Percentiles rank a stretch among this genome's conserved stretches.
Conservation (phyloP, 2,113 vertebrate genomes). For the Pholis gunnellus region DNA sequence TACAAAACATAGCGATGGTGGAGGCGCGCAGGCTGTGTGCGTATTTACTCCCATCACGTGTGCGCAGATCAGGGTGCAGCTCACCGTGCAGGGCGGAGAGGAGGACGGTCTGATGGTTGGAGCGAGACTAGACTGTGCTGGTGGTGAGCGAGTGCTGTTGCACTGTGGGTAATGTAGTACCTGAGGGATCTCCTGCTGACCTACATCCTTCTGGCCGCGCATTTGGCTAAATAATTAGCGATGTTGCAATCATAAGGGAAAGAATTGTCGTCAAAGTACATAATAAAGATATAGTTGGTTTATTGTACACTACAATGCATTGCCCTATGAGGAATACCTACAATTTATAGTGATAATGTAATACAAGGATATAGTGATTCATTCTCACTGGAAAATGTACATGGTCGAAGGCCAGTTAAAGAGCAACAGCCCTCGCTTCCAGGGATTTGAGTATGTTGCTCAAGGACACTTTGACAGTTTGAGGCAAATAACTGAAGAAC, state of each 20-base stretch:
- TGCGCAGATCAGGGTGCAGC: constrained; percentile 39
- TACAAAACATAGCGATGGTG: constrained; percentile 39
- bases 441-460: background rate
- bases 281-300: background rate
- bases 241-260: constrained; percentile 4
- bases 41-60: background rate
- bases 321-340: background rate
- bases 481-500: background rate
- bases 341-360: background rate
- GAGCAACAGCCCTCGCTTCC: background rate
- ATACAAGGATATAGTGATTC: background rate
- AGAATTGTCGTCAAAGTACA: background rate
- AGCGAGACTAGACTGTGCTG: constrained; percentile 55
- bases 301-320: background rate
- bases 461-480: background rate
- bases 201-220: constrained; percentile 67
- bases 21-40: background rate
- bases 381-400: background rate
- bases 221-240: constrained; percentile 36
- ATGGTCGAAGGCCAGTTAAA: background rate
- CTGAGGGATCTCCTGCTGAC: constrained; percentile 37
- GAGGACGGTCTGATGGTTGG: constrained; percentile 17
- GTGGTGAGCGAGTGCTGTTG: constrained; percentile 59
- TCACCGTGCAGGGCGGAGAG: constrained; percentile 23
- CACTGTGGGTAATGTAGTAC: constrained; percentile 82